These are phyloP conservation scores for Leucoma salicis DNA, from an alignment of 2,888 invertebrate species.

Conservation along the genomic window DNA sequence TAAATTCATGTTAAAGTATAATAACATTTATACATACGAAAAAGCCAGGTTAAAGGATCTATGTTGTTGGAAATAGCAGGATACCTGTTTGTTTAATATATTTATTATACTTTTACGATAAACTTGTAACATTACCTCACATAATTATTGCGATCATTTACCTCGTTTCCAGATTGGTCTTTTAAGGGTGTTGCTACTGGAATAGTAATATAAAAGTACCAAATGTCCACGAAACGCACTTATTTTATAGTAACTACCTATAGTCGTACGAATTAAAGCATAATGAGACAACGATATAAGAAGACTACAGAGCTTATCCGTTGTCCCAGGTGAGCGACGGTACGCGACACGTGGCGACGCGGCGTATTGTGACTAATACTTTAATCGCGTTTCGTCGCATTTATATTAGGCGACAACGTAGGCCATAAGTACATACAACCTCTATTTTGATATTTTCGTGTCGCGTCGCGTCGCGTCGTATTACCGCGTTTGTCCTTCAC, in stretches of 20 bases:
- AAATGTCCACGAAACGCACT: slow-evolving; percentile 45
- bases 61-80: slow-evolving; percentile 15
- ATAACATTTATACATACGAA: no score
- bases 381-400: no score
- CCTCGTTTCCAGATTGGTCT: slow-evolving; percentile 78
- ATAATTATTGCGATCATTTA: slow-evolving; percentile 35
- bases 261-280: slow-evolving; percentile 48
- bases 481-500: no score
- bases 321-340: no score
- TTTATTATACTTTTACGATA: slow-evolving; percentile 27
- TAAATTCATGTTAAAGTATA: not conserved
- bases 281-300: slow-evolving; percentile 72
- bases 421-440: no score
- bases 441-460: no score
- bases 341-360: slow-evolving; percentile 30
- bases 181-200: slow-evolving; percentile 78
- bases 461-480: no score
- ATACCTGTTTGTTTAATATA: slow-evolving; percentile 22
- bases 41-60: slow-evolving; percentile 13
- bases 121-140: slow-evolving; percentile 24
- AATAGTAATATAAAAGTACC: slow-evolving; percentile 65
- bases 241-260: slow-evolving; percentile 39
- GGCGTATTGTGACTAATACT: no score
- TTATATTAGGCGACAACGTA: no score
- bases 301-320: slow-evolving; percentile 59